Evolutionary conservation across 1,140 invertebrate species (phyloP), one percentile per base, ranked within the genome.

Genomic region (Tetraneura akinire): DNA sequence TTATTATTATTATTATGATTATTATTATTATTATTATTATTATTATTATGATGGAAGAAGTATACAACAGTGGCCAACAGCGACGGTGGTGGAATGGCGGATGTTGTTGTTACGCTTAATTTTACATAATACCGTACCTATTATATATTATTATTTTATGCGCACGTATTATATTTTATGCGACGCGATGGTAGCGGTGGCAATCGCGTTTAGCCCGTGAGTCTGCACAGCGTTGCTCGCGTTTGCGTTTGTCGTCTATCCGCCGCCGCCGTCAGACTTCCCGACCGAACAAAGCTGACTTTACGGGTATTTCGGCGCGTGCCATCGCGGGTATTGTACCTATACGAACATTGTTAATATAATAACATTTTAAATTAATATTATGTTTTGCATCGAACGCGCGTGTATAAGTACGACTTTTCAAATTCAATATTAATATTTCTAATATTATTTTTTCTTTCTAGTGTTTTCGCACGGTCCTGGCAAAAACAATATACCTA

Each of bases 101-200:
- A 71, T 71, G 47, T 71, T 71, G 68, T 71, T 71, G 68, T 71
- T 71, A 71, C 23, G 49, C 45, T 70, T 49, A 49, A 49, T 49
- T 47, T 47, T 11, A n/a, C n/a, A n/a, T n/a, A n/a, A n/a, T n/a
- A n/a, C n/a, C n/a, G n/a, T n/a, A n/a, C n/a, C n/a, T 71, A 1
- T 32, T 14, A 14, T 62, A 32, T 32, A 10, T 32, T 42, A 42
- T 26, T 32, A 47, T 11, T 13, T 51, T 49, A 13, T 5, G 23
- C 45, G 45, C 16, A 8, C n/a, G n/a, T n/a, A n/a, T n/a, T n/a
- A n/a, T n/a, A n/a, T n/a, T n/a, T n/a, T n/a, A n/a, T n/a, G 37
- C 11, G 32, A 23, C 4, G 42, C 66, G 66, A 26, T 37, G 62
- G 62, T 64, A 64, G 62, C 29, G 62, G 62, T 64, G 62, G 62